Percentiles rank a stretch among this genome's conserved stretches.
These are phyloP conservation scores for Scortum barcoo DNA, from an alignment of 2,113 vertebrate species.

Conservation along the genomic window DNA sequence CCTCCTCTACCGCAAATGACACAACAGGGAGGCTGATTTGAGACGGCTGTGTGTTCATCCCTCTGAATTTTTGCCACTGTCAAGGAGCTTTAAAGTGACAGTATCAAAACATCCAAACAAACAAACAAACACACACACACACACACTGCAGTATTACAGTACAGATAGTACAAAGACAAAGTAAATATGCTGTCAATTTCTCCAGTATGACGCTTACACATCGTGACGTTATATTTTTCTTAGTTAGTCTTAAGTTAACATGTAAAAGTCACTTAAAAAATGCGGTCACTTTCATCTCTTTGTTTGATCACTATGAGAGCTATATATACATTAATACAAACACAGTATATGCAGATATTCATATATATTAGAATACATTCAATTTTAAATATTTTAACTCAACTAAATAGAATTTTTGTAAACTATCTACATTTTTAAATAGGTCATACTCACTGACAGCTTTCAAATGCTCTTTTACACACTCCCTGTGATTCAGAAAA, in stretches of 20 bases:
- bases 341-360: background rate
- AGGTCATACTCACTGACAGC: background rate
- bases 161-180: background rate
- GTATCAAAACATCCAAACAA: no score
- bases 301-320: background rate
- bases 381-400: no score
- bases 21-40: background rate
- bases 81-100: conserved; percentile 12
- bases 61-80: background rate
- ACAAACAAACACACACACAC: background rate
- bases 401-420: no score
- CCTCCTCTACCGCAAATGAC: background rate
- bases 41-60: background rate
- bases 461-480: background rate
- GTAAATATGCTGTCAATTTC: background rate
- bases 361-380: no score
- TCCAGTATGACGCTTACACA: background rate
- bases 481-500: background rate
- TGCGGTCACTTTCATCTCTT: background rate
- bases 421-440: background rate
- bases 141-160: background rate
- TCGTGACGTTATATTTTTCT: background rate
- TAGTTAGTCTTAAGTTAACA: background rate
- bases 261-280: background rate
- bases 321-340: background rate